phyloP scores from a whole-genome alignment of 2,113 vertebrate genomes.

The Scortum barcoo region DNA sequence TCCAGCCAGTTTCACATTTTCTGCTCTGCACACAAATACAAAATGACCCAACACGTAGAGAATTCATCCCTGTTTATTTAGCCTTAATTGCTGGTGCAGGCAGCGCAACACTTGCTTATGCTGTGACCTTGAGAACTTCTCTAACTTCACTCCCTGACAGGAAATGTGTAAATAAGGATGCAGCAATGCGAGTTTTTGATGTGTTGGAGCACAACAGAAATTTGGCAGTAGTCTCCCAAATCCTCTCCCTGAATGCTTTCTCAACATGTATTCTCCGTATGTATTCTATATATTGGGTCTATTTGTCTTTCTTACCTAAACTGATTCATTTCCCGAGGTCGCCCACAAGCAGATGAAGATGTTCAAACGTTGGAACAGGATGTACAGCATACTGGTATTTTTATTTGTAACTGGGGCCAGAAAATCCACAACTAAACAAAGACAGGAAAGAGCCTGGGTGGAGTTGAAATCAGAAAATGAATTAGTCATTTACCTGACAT shows the following conservation, averaged over 20 bases:
- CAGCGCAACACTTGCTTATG: background rate
- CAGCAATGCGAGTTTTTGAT: background rate
- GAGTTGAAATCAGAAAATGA: background rate
- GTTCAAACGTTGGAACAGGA: background rate
- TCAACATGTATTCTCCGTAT: too few species aligned
- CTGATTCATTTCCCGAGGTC: background rate
- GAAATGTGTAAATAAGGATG: slow-evolving; percentile 32
- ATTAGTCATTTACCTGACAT: background rate
- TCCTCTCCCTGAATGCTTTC: background rate
- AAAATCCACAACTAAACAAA: background rate
- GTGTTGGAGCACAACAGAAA: background rate
- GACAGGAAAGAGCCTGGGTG: background rate
- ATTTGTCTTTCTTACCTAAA: slow-evolving; percentile 21
- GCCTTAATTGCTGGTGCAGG: slow-evolving; percentile 22
- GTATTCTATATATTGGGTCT: background rate
- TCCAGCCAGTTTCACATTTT: slow-evolving; percentile 21
- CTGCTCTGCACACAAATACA: background rate
- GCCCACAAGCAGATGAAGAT: background rate
- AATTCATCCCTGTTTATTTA: slow-evolving; percentile 33
- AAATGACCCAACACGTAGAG: background rate
- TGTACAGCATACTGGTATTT: background rate
- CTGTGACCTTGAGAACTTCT: slow-evolving; percentile 45
- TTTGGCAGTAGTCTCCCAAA: background rate
- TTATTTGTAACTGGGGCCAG: background rate
- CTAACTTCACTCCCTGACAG: background rate